Evolutionary conservation across 1,140 invertebrate species (phyloP), one percentile per base, ranked within the genome.

Genomic region (Megathymus violae): DNA sequence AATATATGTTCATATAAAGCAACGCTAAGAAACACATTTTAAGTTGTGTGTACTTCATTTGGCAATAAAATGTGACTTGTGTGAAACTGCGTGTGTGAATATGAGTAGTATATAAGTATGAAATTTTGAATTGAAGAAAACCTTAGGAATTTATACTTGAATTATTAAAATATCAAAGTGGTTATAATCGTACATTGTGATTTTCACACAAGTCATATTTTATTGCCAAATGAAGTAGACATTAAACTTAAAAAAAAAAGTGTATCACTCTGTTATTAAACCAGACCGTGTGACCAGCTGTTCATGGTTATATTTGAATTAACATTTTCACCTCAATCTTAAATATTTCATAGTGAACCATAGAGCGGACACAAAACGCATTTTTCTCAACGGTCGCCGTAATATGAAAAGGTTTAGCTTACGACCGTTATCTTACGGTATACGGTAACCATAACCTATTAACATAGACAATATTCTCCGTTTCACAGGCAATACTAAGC

Each of bases 401-500:
- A n/a, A 69, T 69, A 69, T 62, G 48, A 72, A 78, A 76, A 79
- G 76, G 71, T 82, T 79, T n/a, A n/a, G 46, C 43, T 52, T 34
- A 13, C 38, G 22, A 15, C 80, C 78, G 82, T 78, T 85, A 85
- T 71, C 17, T 82, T n/a, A n/a, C n/a, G n/a, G n/a, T n/a, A n/a
- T 80, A 76, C 80, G 80, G 82, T 82, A 76, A 73, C 44, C 60
- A 47, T 51, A 44, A 40, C 22, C 27, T 31, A 4, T 6, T 25
- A 47, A n/a, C n/a, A n/a, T n/a, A n/a, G n/a, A n/a, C n/a, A n/a
- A n/a, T n/a, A n/a, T n/a, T n/a, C n/a, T n/a, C n/a, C n/a, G n/a
- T n/a, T n/a, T n/a, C n/a, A n/a, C n/a, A n/a, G n/a, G n/a, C n/a
- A n/a, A n/a, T n/a, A n/a, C n/a, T n/a, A n/a, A n/a, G n/a, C n/a